Conservation (phyloP, 2,113 vertebrate species). For the Malurus cyaneus region DNA sequence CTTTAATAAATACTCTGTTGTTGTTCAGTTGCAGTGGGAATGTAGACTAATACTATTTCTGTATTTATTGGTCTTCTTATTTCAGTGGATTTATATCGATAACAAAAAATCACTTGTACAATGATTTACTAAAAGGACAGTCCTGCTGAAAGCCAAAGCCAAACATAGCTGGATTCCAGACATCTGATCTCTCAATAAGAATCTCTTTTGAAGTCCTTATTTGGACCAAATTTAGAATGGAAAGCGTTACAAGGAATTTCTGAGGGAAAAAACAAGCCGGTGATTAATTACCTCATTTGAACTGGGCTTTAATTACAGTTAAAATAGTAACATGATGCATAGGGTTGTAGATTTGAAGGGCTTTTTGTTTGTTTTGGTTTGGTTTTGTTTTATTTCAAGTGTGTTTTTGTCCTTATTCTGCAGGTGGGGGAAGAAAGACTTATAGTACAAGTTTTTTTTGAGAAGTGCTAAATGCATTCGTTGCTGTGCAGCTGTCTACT, state of each 20-base stretch:
- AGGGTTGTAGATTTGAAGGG: not conserved
- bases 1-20: not conserved
- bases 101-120: not conserved
- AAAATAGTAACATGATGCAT: not conserved
- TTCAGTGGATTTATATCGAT: not conserved
- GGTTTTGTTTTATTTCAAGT: not conserved
- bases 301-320: not conserved
- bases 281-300: not conserved
- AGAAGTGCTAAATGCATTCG: not conserved
- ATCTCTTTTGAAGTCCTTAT: not conserved
- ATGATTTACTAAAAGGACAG: not conserved
- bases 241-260: not conserved
- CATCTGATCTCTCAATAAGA: not conserved
- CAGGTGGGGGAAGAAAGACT: not conserved
- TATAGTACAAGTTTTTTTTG: not conserved
- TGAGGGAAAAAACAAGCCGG: not conserved
- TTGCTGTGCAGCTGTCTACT: rapidly evolving
- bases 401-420: not conserved
- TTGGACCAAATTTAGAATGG: not conserved
- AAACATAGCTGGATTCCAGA: not conserved
- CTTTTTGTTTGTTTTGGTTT: not conserved
- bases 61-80: not conserved
- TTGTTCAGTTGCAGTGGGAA: not conserved
- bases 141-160: not conserved
- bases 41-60: not conserved